Evolutionary conservation across 2,888 invertebrate genomes (phyloP).

Genomic region (Cerceris rybyensis): DNA sequence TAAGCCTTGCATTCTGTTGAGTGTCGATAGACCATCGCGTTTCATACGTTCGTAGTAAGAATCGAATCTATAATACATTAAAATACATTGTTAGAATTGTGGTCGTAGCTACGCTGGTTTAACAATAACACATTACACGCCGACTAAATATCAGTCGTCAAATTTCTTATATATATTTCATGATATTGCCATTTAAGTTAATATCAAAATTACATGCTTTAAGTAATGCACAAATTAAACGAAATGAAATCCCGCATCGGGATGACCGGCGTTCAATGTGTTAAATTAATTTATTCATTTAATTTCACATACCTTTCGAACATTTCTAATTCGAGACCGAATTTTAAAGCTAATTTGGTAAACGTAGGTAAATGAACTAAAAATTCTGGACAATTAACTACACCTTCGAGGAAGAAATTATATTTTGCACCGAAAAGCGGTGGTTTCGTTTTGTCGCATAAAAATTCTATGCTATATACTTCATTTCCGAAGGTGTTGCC

Average conservation of each 20-base stretch:
- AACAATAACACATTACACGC: no score
- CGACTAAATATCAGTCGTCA: no score
- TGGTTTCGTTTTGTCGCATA: conserved; percentile 85
- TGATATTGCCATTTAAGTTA: no score
- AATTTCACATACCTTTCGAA: conserved; percentile 83
- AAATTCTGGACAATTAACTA: conserved; percentile 99
- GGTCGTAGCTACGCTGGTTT: background rate
- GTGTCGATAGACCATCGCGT: conserved; percentile 84
- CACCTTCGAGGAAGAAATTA: conserved; percentile 96
- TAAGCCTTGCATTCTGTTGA: conserved; percentile 91
- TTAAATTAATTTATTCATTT: background rate
- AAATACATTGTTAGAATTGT: background rate
- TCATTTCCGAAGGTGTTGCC: conserved; percentile 89
- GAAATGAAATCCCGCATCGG: no score
- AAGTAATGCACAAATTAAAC: no score
- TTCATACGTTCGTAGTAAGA: conserved; percentile 89
- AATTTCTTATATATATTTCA: no score
- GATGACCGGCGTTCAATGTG: no score
- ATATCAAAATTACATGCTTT: no score
- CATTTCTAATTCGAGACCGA: conserved; percentile 87
- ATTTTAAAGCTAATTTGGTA: conserved; percentile 88
- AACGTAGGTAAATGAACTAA: conserved; percentile 96
- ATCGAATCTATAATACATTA: conserved; percentile 84
- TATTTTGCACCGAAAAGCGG: conserved; percentile 98
- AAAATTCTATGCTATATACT: conserved; percentile 89